Percentiles rank a stretch among this genome's conserved stretches.
Evolutionary conservation across 2,797 vertebrate species (phyloP).

Genomic region (Todus mexicanus): DNA sequence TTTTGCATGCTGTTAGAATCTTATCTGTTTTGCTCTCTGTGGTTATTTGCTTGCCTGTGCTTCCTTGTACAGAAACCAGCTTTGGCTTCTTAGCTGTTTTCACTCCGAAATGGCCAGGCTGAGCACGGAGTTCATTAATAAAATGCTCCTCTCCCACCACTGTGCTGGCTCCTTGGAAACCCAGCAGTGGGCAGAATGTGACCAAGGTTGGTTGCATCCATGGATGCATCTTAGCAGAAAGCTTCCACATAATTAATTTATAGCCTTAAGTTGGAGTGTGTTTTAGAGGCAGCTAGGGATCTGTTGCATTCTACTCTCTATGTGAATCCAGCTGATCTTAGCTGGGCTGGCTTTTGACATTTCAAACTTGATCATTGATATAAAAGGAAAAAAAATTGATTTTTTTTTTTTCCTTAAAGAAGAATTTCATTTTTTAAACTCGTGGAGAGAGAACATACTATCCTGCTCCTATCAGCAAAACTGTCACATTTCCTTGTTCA

Average conservation of each 20-base stretch:
- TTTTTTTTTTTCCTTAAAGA: neutral
- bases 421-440: rapidly evolving
- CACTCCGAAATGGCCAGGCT: neutral
- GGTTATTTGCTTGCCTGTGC: neutral
- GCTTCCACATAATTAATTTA: neutral
- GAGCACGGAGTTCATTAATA: neutral
- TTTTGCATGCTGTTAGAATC: neutral
- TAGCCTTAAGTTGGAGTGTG: neutral
- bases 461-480: neutral
- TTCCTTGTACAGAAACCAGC: neutral
- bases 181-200: conserved; percentile 33
- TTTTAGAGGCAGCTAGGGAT: neutral
- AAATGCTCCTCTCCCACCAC: neutral
- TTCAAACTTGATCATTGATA: neutral
- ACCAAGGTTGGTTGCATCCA: conserved; percentile 1
- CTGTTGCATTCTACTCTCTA: neutral
- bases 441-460: neutral
- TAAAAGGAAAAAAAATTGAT: neutral
- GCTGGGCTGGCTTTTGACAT: neutral
- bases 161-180: conserved; percentile 2
- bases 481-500: neutral
- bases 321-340: rapidly evolving
- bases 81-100: neutral
- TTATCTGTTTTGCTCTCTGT: neutral
- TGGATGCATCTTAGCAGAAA: neutral